A percentile compares a stretch with the other conserved stretches of the same genome.
Conservation (phyloP, 2,888 invertebrate species). For the Quadriops clusia region DNA sequence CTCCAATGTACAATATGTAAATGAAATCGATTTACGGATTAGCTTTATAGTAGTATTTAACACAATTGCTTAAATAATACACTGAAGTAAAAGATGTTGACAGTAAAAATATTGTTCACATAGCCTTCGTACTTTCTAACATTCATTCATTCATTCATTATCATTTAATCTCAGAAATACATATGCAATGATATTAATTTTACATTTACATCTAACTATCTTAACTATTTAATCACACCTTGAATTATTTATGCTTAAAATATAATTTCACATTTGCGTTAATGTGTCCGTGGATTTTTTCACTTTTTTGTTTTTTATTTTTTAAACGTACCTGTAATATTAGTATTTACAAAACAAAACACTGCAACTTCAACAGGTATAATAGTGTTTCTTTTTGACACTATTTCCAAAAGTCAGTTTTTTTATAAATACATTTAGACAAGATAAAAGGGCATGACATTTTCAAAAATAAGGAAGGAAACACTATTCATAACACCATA, state of each 20-base stretch:
- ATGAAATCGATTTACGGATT: constrained; percentile 13
- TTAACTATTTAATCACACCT: constrained; percentile 32
- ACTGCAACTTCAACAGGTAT: no score
- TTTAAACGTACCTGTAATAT: constrained; percentile 5
- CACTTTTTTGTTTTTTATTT: constrained; percentile 7
- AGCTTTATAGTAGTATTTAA: constrained; percentile 13
- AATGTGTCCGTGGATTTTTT: constrained; percentile 11
- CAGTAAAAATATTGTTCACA: constrained; percentile 32
- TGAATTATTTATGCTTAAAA: constrained; percentile 28
- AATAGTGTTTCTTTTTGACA: no score
- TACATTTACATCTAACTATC: constrained; percentile 31
- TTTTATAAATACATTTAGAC: no score
- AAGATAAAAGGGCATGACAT: no score
- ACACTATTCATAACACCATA: no score
- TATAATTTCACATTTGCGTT: constrained; percentile 15
- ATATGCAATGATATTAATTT: constrained; percentile 29
- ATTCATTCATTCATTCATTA: constrained; percentile 22
- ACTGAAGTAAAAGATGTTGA: constrained; percentile 22
- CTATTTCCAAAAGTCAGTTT: no score
- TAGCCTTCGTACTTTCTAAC: no score
- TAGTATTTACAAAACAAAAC: constrained; percentile 14
- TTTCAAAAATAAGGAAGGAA: no score
- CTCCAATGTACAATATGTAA: constrained; percentile 10
- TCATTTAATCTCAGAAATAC: constrained; percentile 20
- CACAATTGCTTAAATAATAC: constrained; percentile 13